Evolutionary conservation across 2,113 vertebrate genomes (phyloP).

Genomic region (Gopherus flavomarginatus): DNA sequence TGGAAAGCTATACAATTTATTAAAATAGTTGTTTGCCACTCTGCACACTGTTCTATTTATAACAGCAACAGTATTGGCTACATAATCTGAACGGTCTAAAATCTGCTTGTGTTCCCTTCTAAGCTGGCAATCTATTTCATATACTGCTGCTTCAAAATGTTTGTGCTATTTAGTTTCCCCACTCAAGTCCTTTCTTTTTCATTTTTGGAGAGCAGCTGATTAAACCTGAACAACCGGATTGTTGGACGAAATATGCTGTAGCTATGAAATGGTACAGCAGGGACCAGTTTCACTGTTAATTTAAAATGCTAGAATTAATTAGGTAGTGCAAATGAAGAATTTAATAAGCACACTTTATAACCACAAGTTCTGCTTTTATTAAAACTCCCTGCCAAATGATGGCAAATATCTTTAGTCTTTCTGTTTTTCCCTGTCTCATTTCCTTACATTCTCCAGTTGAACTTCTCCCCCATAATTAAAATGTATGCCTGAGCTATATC

Average conservation of each 20-base stretch:
- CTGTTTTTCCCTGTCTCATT: slow-evolving; percentile 70
- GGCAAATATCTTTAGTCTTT: slow-evolving; percentile 74
- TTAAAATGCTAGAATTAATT: slow-evolving; percentile 91
- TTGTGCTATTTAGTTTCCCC: neutral
- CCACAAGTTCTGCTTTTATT: slow-evolving; percentile 86
- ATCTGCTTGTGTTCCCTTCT: neutral
- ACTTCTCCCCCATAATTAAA: slow-evolving; percentile 63
- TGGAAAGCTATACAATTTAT: neutral
- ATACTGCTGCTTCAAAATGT: neutral
- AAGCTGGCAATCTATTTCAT: neutral
- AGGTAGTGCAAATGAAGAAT: slow-evolving; percentile 88
- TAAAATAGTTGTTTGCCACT: neutral
- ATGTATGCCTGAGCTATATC: slow-evolving; percentile 73
- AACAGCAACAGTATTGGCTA: neutral
- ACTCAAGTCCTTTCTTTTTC: slow-evolving; percentile 46
- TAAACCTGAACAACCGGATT: slow-evolving; percentile 84
- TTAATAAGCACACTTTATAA: slow-evolving; percentile 89
- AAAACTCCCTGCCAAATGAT: slow-evolving; percentile 79
- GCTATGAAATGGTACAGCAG: slow-evolving; percentile 84
- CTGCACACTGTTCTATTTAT: neutral
- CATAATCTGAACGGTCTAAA: neutral
- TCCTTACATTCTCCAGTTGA: slow-evolving; percentile 63
- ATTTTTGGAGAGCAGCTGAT: slow-evolving; percentile 80
- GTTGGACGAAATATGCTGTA: slow-evolving; percentile 82
- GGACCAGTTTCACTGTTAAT: slow-evolving; percentile 89